A percentile compares a stretch with the other conserved stretches of the same genome.
These are phyloP conservation scores for Sterna hirundo DNA, from an alignment of 2,113 vertebrate species.

Conservation along the genomic window DNA sequence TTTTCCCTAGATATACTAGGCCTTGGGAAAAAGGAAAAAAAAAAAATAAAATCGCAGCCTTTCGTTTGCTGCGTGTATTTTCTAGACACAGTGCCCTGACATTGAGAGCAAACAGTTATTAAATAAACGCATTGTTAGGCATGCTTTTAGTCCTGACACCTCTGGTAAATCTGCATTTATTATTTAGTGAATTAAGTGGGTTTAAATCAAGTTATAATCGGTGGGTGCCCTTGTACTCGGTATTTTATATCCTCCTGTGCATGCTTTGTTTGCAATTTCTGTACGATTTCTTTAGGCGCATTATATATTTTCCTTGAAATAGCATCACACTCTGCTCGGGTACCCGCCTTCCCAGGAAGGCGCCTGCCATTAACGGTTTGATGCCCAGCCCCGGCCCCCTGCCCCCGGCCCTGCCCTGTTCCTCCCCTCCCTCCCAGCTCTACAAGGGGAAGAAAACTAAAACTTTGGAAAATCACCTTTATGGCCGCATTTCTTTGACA, in stretches of 20 bases:
- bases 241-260: constrained; percentile 48
- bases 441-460: background rate
- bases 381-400: background rate
- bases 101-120: constrained; percentile 63
- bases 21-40: background rate
- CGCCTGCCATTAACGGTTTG: background rate
- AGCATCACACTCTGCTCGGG: background rate
- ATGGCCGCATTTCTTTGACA: rapidly evolving
- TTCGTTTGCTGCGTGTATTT: constrained; percentile 10
- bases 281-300: constrained; percentile 37
- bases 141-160: constrained; percentile 64
- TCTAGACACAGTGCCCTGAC: constrained; percentile 18
- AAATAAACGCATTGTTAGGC: constrained; percentile 58
- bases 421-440: background rate
- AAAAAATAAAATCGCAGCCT: background rate
- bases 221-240: constrained; percentile 42
- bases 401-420: background rate
- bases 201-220: constrained; percentile 64
- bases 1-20: background rate
- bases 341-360: background rate
- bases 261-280: constrained; percentile 63
- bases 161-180: constrained; percentile 65
- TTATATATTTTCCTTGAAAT: constrained; percentile 50
- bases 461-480: background rate
- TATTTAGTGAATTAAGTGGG: constrained; percentile 63